A percentile compares a stretch with the other conserved stretches of the same genome.
Evolutionary conservation across 2,113 vertebrate species (phyloP).

Genomic region (Corythaixoides concolor): DNA sequence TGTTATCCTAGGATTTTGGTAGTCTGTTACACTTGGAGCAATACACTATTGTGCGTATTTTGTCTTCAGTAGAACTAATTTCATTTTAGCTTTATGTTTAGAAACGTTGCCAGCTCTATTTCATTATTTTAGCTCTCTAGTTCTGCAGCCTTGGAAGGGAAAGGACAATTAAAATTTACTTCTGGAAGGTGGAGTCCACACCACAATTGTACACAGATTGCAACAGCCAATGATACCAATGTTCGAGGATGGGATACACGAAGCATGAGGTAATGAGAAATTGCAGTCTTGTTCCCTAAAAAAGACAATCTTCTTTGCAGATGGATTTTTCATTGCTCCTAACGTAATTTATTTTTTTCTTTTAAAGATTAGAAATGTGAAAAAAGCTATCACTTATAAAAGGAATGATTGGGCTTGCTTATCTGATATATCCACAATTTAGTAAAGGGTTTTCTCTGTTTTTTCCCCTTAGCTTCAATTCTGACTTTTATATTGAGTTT

Average conservation of each 20-base stretch:
- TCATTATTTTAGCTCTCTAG: conserved; percentile 82
- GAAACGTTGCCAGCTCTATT: neutral
- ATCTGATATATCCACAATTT: neutral
- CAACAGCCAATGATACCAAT: conserved; percentile 91
- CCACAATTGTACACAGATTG: conserved; percentile 94
- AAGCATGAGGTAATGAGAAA: conserved; percentile 87
- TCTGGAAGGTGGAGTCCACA: conserved; percentile 96
- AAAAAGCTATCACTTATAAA: neutral
- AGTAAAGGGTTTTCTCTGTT: neutral
- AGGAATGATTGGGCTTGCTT: neutral
- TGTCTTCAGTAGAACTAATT: neutral
- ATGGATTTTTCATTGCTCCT: neutral
- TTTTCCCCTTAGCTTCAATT: neutral
- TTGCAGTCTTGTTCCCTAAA: neutral
- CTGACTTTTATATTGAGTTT: neutral
- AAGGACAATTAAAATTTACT: conserved; percentile 95
- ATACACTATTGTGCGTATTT: neutral
- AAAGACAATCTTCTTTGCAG: neutral
- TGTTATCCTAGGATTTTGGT: neutral
- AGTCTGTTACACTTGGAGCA: neutral
- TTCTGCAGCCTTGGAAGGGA: conserved; percentile 89
- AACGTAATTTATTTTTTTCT: neutral
- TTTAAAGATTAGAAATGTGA: neutral
- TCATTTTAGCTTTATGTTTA: neutral
- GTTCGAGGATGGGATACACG: conserved; percentile 95